phyloP scores from a whole-genome alignment of 1,140 invertebrate species.

The Pogonomyrmex barbatus region DNA sequence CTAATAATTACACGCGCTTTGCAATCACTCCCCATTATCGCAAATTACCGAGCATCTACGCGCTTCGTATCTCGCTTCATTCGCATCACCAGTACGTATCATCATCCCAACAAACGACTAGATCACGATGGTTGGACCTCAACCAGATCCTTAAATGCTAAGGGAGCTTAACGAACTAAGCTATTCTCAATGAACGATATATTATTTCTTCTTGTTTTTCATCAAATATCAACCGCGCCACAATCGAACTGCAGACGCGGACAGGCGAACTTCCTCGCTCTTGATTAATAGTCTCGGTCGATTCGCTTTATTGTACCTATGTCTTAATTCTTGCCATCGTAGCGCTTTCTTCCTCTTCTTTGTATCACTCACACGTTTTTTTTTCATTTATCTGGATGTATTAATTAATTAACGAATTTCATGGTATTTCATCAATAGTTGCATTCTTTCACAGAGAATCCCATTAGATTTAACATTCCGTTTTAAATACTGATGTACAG shows the following conservation, averaged over 20 bases:
- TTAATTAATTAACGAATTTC: constrained; percentile 29
- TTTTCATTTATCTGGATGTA: background rate
- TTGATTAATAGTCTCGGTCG: constrained; percentile 62
- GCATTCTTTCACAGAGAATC: background rate
- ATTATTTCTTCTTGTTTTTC: constrained; percentile 64
- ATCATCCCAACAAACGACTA: constrained; percentile 82
- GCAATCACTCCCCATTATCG: background rate
- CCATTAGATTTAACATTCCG: constrained; percentile 52
- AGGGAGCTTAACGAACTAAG: constrained; percentile 75
- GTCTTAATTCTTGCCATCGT: background rate
- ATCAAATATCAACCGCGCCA: constrained; percentile 73
- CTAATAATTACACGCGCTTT: constrained; percentile 42
- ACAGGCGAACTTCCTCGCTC: constrained; percentile 60
- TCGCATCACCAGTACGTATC: constrained; percentile 63
- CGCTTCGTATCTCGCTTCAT: constrained; percentile 51
- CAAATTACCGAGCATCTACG: constrained; percentile 39
- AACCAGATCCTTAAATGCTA: constrained; percentile 84
- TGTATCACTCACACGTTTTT: background rate
- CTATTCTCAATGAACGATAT: constrained; percentile 75
- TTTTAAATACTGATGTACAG: constrained; percentile 37
- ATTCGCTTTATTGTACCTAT: constrained; percentile 37
- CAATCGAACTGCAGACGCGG: constrained; percentile 70
- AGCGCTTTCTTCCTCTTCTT: background rate
- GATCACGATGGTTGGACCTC: constrained; percentile 83
- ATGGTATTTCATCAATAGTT: constrained; percentile 29